Base-by-base conservation (phyloP, 1,140 invertebrate genomes). In the Polypedilum pembai region DNA sequence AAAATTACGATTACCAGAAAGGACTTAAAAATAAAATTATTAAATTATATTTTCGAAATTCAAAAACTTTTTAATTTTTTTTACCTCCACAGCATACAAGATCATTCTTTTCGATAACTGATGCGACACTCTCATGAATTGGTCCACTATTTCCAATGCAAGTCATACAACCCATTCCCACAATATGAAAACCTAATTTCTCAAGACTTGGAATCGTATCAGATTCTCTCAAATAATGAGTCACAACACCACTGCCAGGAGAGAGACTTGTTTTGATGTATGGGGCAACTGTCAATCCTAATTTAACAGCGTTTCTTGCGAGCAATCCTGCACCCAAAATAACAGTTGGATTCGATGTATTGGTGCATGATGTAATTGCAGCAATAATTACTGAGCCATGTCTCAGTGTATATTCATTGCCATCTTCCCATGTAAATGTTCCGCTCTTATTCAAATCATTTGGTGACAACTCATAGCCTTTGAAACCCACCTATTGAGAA, bases 341-440 rank as follows among this genome's bases (percentile, higher is more conserved):
- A 5, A 98, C 96, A 77, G 93, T 95, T 0, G 98, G 97, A 83
- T 99, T 99, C 76, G 92, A 95, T 1, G 97, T 99, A 82, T 99
- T 99, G 15, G 97, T 99, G 84, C 97, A 99, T 66, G 92, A 95
- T 0, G 97, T 99, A 76, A 99, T 98, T 20, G 97, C 96, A 0
- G 96, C 95, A 77, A 99, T 98, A 17, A 99, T 92, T 8, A 99
- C 95, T 0, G 94, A 95, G 7, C 96, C 96, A 83, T 99, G 96
- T 1, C 81, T 87, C 20, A 99, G 84, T n/a, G 83, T 87, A 80
- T 96, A 97, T 77, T 94, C 89, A 76, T 90, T 85, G 1, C 90
- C 92, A 78, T 97, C 91, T 77, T 94, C 90, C 83, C 86, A 95
- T 18, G 89, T 86, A 80, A 99, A 94, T 76, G 89, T 89, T 0